phyloP scores from a whole-genome alignment of 2,113 vertebrate species.

The Trematomus loennbergii region DNA sequence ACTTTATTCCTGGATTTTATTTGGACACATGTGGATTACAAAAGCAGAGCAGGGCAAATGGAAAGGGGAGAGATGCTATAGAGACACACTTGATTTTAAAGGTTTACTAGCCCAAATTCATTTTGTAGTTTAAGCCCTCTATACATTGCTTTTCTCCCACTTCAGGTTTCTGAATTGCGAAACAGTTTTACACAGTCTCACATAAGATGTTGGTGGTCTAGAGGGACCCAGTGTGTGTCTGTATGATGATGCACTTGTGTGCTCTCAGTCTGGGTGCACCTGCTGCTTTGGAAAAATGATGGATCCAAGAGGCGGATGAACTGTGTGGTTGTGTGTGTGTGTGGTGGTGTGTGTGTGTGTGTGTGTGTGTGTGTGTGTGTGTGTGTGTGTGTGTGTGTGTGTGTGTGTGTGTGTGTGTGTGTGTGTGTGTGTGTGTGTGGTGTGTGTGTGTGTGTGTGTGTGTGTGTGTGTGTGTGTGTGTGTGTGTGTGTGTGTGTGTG shows the following conservation, averaged over 20 bases:
- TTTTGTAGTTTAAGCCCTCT: not conserved
- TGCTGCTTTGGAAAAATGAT: slow-evolving; percentile 24
- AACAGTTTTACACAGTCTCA: slow-evolving; percentile 8
- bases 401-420: no score
- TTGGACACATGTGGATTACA: not conserved
- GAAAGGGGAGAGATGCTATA: not conserved
- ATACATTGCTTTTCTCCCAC: not conserved
- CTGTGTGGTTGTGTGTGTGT: no score
- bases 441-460: no score
- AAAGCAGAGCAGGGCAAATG: not conserved
- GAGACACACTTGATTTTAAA: slow-evolving; percentile 16
- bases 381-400: no score
- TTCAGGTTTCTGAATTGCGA: not conserved
- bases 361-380: no score
- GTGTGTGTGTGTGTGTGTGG: no score
- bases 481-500: no score
- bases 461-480: no score
- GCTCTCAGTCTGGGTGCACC: not conserved
- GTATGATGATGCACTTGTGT: slow-evolving; percentile 40
- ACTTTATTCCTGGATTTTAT: not conserved
- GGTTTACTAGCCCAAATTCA: not conserved
- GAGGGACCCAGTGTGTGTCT: slow-evolving; percentile 27
- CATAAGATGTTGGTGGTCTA: not conserved
- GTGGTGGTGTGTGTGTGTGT: no score
- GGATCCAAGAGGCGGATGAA: slow-evolving; percentile 48